Base-by-base conservation (phyloP, 2,888 invertebrate species). In the Chymomyza amoena region DNA sequence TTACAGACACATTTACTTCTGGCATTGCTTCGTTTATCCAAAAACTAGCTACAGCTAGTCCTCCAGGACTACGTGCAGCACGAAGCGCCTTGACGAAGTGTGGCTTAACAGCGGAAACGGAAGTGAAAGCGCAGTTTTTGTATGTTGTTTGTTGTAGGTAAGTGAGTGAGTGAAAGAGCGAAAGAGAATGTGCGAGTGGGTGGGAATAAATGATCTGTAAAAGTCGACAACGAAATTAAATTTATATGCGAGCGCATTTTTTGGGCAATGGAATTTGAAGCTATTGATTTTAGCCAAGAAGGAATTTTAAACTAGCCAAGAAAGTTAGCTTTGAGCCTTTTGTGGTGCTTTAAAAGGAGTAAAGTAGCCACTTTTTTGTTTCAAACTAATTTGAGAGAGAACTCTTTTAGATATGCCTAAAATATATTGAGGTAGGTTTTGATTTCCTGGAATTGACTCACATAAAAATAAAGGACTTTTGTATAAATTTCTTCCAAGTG, bases 121-220 rank as follows among this genome's bases (percentile, higher is more conserved):
- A 81, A 82, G 81, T 85, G 80, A 81, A 81, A 81, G 81, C 81
- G 85, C 81, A 81, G 81, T 81, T 81, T 82, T 81, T 80, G 84
- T 80, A 16, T 61, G 54, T 45, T 45, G 39, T 45, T 45, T 64
- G 59, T 54, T 61, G 64, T 61, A 45, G 32, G 54, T 25, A 3
- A 54, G 52, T 54, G 25, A 61, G 39, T 45, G 13, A 13, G 32
- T 1, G 32, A 32, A 4, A 70, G 71, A 68, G 66, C 7, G 15
- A 2, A 3, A 64, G 69, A 70, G 69, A 70, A 79, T 70, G 16
- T 15, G 52, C 36, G 25, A 61, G 39, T 45, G 39, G 13, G 13
- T 45, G 39, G 39, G 39, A 13, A 13, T 45, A 13, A 45, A 45
- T 45, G 39, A 2, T 10, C 39, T 45, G 13, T 45, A 9, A 45